Conservation (phyloP, 2,888 invertebrate genomes). For the Acrocera orbiculus region DNA sequence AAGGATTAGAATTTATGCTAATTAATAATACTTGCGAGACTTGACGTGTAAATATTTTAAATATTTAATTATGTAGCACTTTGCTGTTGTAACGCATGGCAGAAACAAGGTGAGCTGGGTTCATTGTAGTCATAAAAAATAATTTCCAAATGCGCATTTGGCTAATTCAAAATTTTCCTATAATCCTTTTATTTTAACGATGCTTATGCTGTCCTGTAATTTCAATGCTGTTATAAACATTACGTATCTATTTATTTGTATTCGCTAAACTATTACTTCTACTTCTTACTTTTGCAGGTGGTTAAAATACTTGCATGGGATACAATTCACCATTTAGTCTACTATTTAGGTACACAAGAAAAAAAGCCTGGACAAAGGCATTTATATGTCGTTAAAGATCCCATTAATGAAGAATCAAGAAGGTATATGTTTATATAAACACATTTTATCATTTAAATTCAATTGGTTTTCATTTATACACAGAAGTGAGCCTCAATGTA, state of each 20-base stretch:
- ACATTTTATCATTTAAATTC: not conserved
- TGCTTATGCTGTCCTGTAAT: no score
- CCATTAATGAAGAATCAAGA: conserved; percentile 46
- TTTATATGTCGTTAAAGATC: conserved; percentile 69
- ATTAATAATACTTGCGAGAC: no score
- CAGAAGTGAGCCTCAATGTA: conserved; percentile 55
- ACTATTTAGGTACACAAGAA: conserved; percentile 60
- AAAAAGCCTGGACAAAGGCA: conserved; percentile 71
- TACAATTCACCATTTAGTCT: conserved; percentile 63
- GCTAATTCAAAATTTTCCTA: no score
- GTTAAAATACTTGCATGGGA: conserved; percentile 69
- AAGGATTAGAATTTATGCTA: no score
- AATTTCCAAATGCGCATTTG: no score
- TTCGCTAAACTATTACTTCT: no score
- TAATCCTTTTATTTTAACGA: no score
- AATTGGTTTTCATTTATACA: not conserved
- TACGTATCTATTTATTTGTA: no score
- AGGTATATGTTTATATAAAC: no score
- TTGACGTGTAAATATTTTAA: no score
- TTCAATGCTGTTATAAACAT: no score
- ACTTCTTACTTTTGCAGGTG: conserved; percentile 18
- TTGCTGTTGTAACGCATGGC: conserved; percentile 20
- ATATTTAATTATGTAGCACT: no score
- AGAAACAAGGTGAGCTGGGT: conserved; percentile 18
- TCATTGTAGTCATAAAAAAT: conserved; percentile 5